Evolutionary conservation across 2,113 vertebrate species (phyloP), one percentile per base, ranked within the genome.

Genomic region (Urocolius indicus): DNA sequence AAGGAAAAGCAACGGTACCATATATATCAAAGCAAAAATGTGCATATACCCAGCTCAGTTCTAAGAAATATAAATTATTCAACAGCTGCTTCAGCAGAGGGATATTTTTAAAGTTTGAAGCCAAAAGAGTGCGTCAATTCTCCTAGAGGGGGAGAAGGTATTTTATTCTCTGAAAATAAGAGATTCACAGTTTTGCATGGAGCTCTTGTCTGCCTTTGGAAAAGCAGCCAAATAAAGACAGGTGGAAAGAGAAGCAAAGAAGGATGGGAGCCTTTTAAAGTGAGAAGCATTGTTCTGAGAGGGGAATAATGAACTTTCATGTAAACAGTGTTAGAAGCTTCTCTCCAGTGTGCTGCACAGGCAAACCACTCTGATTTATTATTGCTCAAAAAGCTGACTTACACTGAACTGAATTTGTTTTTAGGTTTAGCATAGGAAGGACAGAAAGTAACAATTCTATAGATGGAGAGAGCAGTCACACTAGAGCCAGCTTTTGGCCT

Each of bases 11-110:
- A 77, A 21, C 48, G 80, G 16, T 80, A 81, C 48, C 1, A 0
- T 94, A 74, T 82, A 55, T 80, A 78, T 91, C 46, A 87, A 94
- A 83, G 75, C 43, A 77, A 93, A 90, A 93, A 86, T 71, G 52
- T 88, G 61, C 68, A 34, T 83, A 78, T 54, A 66, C 24, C 80
- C 34, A 82, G 20, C 68, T 58, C 59, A 41, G 22, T 95, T 96
- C 92, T 93, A 69, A 93, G 90, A 97, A 96, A 88, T 63, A 90
- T 79, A 93, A 97, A 94, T 95, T 93, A 93, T 93, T 95, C 90
- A 92, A 76, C 67, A 95, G 87, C 74, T 95, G 54, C 65, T 88
- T 91, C 46, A 78, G 65, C 66, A 93, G 48, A 73, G 34, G 43
- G 55, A 57, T 34, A 48, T 86, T 91, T 93, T 84, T 52, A 15